Evolutionary conservation across 2,888 invertebrate genomes (phyloP).

Genomic region (Lithophane semibrunnea): DNA sequence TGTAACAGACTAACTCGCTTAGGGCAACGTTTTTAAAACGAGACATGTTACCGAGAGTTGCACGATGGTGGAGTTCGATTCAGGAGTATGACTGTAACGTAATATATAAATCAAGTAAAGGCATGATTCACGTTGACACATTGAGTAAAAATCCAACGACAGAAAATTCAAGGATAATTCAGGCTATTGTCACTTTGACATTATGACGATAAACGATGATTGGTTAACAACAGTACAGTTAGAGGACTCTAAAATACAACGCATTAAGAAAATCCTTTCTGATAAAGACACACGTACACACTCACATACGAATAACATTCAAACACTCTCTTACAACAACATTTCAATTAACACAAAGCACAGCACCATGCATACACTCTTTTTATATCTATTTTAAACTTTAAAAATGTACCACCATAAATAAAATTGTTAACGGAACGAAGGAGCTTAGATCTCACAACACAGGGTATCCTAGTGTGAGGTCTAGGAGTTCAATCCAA

Average conservation of each 20-base stretch:
- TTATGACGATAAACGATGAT: slow-evolving; percentile 6
- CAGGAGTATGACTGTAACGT: slow-evolving; percentile 31
- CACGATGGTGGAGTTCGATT: slow-evolving; percentile 53
- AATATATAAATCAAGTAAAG: slow-evolving; percentile 31
- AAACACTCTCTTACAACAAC: no score
- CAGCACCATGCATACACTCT: no score
- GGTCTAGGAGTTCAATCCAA: no score
- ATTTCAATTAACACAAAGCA: no score
- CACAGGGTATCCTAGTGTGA: no score
- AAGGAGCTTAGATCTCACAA: no score
- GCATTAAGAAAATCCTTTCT: background rate
- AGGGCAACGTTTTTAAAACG: slow-evolving; percentile 36
- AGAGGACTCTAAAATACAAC: slow-evolving; percentile 1
- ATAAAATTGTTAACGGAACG: no score
- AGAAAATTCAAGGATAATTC: no score
- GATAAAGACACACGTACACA: no score
- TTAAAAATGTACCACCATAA: no score
- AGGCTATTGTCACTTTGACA: background rate
- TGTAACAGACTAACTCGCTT: slow-evolving; percentile 38
- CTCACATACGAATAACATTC: no score
- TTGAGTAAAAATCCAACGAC: slow-evolving; percentile 14
- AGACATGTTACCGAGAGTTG: slow-evolving; percentile 54
- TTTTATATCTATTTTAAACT: no score
- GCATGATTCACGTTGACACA: slow-evolving; percentile 55
- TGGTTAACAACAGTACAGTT: background rate